Base-by-base conservation (phyloP, 2,113 vertebrate species). In the Heliornis fulica region DNA sequence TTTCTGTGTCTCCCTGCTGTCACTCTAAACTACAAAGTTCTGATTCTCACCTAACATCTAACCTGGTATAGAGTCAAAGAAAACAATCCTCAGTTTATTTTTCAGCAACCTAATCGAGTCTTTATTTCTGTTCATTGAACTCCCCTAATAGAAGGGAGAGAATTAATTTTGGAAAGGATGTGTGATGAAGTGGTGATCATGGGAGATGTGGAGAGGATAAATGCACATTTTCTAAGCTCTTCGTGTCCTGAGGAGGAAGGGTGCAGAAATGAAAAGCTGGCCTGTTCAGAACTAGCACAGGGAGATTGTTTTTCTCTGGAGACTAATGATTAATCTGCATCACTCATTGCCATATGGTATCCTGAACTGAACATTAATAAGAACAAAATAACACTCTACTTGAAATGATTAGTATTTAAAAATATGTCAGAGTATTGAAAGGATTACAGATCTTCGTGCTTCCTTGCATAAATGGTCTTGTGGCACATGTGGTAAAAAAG, bases 351-450 rank as follows among this genome's bases (percentile, higher is more conserved):
- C 94, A 96, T 95, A 96, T 96, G 95, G 85, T 88, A 48, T 81
- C 51, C 82, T 88, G 79, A 83, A 91, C 69, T 84, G 80, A 88
- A 92, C 87, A 75, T 95, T 95, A 95, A 88, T 88, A 94, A 93
- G 91, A 96, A 91, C 91, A 92, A 96, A 94, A 94, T 93, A 94
- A 64, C 79, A 77, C 65, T 76, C 90, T 86, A 66, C 68, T 91
- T 90, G 90, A 93, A 94, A 96, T 88, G 63, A 91, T 95, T 92
- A 90, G 82, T 96, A 95, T 95, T 96, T 97, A 71, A 95, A 91
- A 94, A 94, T 94, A 80, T 94, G 90, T 75, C 93, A 94, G 75
- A 80, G 60, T 34, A 88, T 19, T 90, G 94, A 94, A 96, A 93
- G 94, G 92, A 95, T 96, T 95, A 94, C 76, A 88, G 66, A 90